Evolutionary conservation across 1,140 invertebrate species (phyloP).

Genomic region (Drosophila pseudoananassae): DNA sequence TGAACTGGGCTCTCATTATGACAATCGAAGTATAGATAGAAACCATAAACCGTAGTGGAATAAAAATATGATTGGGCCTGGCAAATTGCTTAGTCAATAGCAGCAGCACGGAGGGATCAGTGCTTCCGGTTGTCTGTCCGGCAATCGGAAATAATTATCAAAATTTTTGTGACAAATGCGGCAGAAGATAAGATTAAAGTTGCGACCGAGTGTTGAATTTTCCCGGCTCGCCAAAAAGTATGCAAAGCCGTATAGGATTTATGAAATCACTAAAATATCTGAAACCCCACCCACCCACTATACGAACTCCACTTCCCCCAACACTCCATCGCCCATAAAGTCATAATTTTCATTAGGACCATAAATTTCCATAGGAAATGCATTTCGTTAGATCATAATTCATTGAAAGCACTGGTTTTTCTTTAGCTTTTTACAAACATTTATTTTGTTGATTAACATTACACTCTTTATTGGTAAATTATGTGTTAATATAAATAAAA

Average conservation of each 20-base stretch:
- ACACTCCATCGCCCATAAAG: background rate
- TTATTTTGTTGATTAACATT: constrained; percentile 53
- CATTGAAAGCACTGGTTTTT: background rate
- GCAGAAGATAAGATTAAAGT: constrained; percentile 63
- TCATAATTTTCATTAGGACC: constrained; percentile 5
- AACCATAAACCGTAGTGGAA: constrained; percentile 7
- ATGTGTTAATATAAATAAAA: constrained; percentile 66
- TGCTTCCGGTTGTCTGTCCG: constrained; percentile 49
- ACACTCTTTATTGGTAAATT: constrained; percentile 65
- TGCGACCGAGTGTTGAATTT: constrained; percentile 16
- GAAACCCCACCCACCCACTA: constrained; percentile 5
- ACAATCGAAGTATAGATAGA: constrained; percentile 42
- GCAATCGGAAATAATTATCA: constrained; percentile 69
- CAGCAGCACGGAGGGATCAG: constrained; percentile 4
- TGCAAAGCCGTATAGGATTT: constrained; percentile 18
- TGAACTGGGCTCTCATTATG: constrained; percentile 51
- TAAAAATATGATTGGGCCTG: constrained; percentile 28
- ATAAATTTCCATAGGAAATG: constrained; percentile 31
- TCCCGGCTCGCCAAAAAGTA: constrained; percentile 51
- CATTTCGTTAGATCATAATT: constrained; percentile 9
- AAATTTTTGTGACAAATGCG: constrained; percentile 53
- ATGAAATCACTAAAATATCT: background rate
- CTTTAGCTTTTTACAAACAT: constrained; percentile 37
- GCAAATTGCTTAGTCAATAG: constrained; percentile 51
- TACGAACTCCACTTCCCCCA: background rate